phyloP scores from a whole-genome alignment of 2,113 vertebrate genomes.

The Isurus oxyrinchus region DNA sequence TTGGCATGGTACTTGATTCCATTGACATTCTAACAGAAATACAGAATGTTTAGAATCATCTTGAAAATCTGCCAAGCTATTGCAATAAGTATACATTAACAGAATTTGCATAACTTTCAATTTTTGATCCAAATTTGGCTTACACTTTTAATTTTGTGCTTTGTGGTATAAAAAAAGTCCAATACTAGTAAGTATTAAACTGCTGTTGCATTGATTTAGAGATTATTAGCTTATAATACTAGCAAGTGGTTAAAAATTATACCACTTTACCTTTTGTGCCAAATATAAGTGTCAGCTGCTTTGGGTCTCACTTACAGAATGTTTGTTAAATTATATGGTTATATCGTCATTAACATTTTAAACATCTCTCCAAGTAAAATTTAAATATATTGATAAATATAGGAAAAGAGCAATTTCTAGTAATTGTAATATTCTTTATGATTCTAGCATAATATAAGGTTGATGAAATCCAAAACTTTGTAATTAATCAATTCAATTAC shows the following conservation, averaged over 20 bases:
- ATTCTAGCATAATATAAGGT: not conserved
- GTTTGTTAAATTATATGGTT: too few relatives aligned
- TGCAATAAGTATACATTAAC: not conserved
- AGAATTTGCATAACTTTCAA: not conserved
- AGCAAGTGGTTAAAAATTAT: not conserved
- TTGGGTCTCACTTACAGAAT: not conserved
- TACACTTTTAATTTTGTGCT: not conserved
- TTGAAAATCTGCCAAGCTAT: not conserved
- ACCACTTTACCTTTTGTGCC: not conserved
- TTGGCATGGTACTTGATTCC: conserved; percentile 40
- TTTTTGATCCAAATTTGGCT: not conserved
- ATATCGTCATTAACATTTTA: not conserved
- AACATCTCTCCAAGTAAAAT: not conserved
- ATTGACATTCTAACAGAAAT: conserved; percentile 36
- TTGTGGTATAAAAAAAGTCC: not conserved
- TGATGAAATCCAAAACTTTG: not conserved
- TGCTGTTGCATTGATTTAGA: not conserved
- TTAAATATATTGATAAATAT: not conserved
- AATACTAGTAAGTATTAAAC: not conserved
- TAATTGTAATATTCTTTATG: not conserved
- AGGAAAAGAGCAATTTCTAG: not conserved
- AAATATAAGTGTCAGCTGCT: not conserved
- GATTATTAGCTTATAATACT: conserved; percentile 15
- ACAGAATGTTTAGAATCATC: not conserved
- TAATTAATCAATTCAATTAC: not conserved